Conservation (phyloP, 1,140 invertebrate genomes). For the Eulimnadia texana region DNA sequence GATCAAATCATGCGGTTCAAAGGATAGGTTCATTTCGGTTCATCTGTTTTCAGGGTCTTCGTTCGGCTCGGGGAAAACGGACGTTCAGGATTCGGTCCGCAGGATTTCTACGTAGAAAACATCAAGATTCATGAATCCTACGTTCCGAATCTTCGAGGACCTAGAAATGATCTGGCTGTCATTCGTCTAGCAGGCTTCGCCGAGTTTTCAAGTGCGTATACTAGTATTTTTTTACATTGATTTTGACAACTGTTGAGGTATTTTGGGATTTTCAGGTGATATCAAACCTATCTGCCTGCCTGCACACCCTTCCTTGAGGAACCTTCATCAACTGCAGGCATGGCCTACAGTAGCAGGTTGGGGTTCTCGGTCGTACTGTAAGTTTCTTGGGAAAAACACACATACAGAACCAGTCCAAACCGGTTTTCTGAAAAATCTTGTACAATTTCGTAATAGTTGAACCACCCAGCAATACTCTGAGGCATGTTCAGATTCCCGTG, state of each 20-base stretch:
- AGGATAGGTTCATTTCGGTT: not conserved
- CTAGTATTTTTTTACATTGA: not conserved
- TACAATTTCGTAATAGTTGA: constrained; percentile 7
- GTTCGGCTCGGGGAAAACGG: constrained; percentile 4
- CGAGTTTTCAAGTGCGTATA: not conserved
- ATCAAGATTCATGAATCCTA: not conserved
- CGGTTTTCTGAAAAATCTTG: not conserved
- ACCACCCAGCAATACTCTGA: constrained; percentile 2
- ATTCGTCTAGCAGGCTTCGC: constrained; percentile 2
- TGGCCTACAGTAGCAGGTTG: not conserved
- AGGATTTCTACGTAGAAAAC: constrained; percentile 7
- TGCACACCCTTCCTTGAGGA: not conserved
- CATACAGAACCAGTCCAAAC: not conserved
- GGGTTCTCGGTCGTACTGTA: constrained; percentile 9
- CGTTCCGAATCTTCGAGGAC: not conserved
- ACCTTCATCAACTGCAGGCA: not conserved
- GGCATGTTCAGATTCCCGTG: constrained; percentile 12
- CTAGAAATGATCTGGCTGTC: constrained; percentile 1
- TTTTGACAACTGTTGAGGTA: not conserved
- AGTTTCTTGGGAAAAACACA: not conserved
- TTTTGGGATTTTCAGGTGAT: not conserved
- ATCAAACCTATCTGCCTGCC: constrained; percentile 5
- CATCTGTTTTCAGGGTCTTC: not conserved
- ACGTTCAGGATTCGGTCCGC: not conserved
- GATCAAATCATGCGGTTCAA: not conserved